Conservation (phyloP, 2,113 vertebrate genomes). For the Nycticorax nycticorax region DNA sequence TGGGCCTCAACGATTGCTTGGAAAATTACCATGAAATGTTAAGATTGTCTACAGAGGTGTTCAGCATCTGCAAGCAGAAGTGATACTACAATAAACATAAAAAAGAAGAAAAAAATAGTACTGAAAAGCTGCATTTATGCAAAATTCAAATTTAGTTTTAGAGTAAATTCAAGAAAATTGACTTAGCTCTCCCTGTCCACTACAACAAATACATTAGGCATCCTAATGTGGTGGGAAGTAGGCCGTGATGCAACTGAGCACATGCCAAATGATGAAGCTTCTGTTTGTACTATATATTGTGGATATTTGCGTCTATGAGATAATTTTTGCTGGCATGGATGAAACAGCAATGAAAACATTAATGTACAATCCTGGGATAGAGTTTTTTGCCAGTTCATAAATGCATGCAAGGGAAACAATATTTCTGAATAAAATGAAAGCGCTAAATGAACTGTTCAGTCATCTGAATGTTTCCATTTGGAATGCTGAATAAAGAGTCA, state of each 20-base stretch:
- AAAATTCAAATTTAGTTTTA: slow-evolving; percentile 23
- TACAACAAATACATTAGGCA: not conserved
- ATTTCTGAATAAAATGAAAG: slow-evolving; percentile 55
- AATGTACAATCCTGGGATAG: slow-evolving; percentile 12
- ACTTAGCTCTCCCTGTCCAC: not conserved
- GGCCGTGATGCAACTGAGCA: slow-evolving; percentile 23
- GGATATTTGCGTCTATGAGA: slow-evolving; percentile 31
- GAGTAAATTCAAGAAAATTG: not conserved
- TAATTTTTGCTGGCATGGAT: slow-evolving; percentile 45
- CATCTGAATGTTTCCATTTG: slow-evolving; percentile 60
- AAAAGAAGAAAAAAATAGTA: not conserved
- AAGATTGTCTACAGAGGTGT: not conserved
- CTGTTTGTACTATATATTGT: not conserved
- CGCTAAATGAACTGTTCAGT: not conserved
- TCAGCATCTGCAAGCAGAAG: not conserved
- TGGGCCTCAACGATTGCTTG: not conserved
- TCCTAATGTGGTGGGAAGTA: slow-evolving; percentile 34
- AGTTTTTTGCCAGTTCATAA: slow-evolving; percentile 66
- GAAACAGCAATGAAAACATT: slow-evolving; percentile 46
- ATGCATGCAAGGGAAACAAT: slow-evolving; percentile 44
- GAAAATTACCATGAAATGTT: not conserved
- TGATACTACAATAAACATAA: not conserved
- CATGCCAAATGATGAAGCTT: not conserved
- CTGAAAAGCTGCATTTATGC: not conserved
- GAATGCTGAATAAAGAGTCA: slow-evolving; percentile 38